A percentile compares a stretch with the other conserved stretches of the same genome.
phyloP scores from a whole-genome alignment of 2,113 vertebrate species.

The Protobothrops flavoviridis region DNA sequence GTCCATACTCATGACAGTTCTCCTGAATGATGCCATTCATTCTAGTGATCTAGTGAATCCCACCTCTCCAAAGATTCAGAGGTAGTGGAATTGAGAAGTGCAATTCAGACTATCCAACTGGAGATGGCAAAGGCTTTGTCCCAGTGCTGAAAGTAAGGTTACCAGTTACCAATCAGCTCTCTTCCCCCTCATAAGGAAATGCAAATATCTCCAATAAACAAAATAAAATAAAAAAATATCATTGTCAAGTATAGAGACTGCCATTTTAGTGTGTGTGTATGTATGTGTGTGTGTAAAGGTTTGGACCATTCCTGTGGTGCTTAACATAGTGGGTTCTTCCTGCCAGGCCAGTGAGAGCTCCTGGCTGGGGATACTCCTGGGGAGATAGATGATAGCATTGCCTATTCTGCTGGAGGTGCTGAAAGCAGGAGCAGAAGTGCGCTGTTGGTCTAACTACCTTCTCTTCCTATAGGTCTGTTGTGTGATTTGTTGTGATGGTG shows the following conservation, averaged over 20 bases:
- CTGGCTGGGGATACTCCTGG: too few species aligned
- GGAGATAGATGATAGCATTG: not conserved
- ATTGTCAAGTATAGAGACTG: not conserved
- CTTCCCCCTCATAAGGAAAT: not conserved
- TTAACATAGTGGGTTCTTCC: too few species aligned
- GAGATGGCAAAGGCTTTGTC: not conserved
- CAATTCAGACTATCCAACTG: not conserved
- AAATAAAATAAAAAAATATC: not conserved
- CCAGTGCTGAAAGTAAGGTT: not conserved
- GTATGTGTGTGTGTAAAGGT: too few species aligned
- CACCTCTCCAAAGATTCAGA: not conserved
- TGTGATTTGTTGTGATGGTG: not conserved
- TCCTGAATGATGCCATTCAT: not conserved
- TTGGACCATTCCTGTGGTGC: too few species aligned
- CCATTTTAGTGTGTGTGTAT: too few species aligned
- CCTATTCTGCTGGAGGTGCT: not conserved
- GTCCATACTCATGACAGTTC: not conserved
- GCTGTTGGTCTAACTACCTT: not conserved
- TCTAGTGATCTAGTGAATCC: not conserved
- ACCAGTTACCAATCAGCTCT: not conserved
- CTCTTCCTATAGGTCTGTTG: not conserved
- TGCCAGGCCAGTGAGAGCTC: too few species aligned
- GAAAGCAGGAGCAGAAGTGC: not conserved
- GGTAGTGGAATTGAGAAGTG: not conserved
- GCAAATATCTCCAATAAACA: not conserved